Percentiles rank a stretch among this genome's conserved stretches.
Evolutionary conservation across 1,140 invertebrate genomes (phyloP).

Genomic region (Cydia strobilella): DNA sequence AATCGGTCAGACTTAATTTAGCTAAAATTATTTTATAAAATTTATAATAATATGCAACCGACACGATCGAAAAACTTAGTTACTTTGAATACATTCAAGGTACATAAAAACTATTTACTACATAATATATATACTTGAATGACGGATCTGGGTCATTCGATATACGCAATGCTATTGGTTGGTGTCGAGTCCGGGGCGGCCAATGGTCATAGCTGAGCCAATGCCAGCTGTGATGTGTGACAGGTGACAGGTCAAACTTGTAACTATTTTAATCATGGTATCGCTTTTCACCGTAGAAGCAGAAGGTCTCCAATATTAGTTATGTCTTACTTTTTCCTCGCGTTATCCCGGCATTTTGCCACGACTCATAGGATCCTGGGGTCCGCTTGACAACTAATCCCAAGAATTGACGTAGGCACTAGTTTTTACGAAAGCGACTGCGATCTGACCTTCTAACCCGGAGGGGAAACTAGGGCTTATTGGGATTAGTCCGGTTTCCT

Average conservation of each 20-base stretch:
- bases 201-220: constrained; percentile 10
- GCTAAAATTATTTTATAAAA: background rate
- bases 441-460: too few relatives aligned
- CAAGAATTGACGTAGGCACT: too few relatives aligned
- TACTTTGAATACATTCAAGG: background rate
- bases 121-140: background rate
- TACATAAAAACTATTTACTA: constrained; percentile 12
- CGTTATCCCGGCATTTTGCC: too few relatives aligned
- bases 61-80: background rate
- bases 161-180: constrained; percentile 11
- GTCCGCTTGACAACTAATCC: too few relatives aligned
- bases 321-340: too few relatives aligned
- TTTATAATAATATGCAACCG: background rate
- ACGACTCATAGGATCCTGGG: too few relatives aligned
- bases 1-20: too few relatives aligned
- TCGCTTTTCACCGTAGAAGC: background rate
- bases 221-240: constrained; percentile 22
- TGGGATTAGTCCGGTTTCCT: too few relatives aligned
- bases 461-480: too few relatives aligned
- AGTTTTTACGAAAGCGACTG: too few relatives aligned
- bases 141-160: constrained; percentile 15
- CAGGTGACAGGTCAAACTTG: constrained; percentile 19
- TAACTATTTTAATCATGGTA: background rate
- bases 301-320: background rate
- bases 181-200: background rate